Base-by-base conservation (phyloP, 1,140 invertebrate species). In the Diprion similis region DNA sequence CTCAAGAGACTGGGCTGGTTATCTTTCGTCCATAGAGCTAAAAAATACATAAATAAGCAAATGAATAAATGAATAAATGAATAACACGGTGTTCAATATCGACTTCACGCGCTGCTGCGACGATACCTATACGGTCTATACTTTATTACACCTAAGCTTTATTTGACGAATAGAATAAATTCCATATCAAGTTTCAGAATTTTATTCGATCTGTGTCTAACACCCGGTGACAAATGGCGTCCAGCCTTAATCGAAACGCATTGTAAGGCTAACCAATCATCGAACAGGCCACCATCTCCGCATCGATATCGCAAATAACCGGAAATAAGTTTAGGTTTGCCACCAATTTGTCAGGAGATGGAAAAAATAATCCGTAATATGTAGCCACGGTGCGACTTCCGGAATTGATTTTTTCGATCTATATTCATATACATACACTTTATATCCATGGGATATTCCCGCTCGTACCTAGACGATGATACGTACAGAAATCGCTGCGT, bases 341-440 rank as follows among this genome's bases (percentile, higher is more conserved):
- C 51, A n/a, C 51, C 51, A 59, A 59, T 59, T 59, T 59, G 51
- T 59, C 51, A 59, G 51, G 51, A 59, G 51, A 59, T 59, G 51
- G 51, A 17, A 59, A 59, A 59, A 17, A 59, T 59, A 59, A 59
- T 59, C 51, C 51, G 51, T 59, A 59, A 59, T 59, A 59, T 59
- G 51, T 59, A 59, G 51, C 51, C 51, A 59, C 51, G 51, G 51
- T 17, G 11, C 8, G 51, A 59, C 51, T 6, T 8, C 51, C 51
- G 51, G 51, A 59, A 59, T 59, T 59, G 51, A 59, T 15, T 59
- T 59, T 59, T 59, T 59, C n/a, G 11, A 59, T 59, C 51, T 59
- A 59, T 59, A 51, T 51, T 51, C 15, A 51, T 51, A 11, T 37
- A 37, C 6, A 6, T 37, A 37, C 24, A 37, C 24, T 1, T 37